Conservation (phyloP, 1,140 invertebrate species). For the Eupeodes corollae region DNA sequence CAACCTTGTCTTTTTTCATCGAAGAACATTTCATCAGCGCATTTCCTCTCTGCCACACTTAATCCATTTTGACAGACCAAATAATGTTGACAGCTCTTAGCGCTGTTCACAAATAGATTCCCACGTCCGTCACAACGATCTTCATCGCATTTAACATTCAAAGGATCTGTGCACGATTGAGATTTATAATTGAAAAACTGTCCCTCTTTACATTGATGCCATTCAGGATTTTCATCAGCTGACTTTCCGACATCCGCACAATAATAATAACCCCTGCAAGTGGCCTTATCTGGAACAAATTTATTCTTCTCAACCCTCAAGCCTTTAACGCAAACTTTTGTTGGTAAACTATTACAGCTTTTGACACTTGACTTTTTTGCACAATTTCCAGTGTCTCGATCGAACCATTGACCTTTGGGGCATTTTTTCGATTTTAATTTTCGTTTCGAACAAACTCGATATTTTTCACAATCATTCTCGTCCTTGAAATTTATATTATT, state of each 20-base stretch:
- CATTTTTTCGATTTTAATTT: not conserved
- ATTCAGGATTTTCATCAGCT: conserved; percentile 15
- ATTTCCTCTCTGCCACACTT: conserved; percentile 9
- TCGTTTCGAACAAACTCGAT: conserved; percentile 22
- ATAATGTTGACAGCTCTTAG: conserved; percentile 24
- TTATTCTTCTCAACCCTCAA: no score
- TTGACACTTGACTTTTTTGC: no score
- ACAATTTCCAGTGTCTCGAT: no score
- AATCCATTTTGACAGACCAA: conserved; percentile 16
- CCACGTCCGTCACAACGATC: conserved; percentile 32
- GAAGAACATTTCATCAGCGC: conserved; percentile 23
- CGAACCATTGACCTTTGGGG: no score
- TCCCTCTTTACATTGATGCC: conserved; percentile 21
- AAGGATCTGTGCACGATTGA: conserved; percentile 12
- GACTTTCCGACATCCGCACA: conserved; percentile 13
- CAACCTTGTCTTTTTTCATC: conserved; percentile 19
- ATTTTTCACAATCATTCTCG: conserved; percentile 16
- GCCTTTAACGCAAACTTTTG: no score
- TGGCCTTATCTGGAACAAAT: conserved; percentile 3
- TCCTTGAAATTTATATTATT: conserved; percentile 27
- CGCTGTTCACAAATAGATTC: conserved; percentile 19
- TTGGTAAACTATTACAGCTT: no score
- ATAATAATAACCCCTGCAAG: conserved; percentile 28
- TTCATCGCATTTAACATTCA: conserved; percentile 16
- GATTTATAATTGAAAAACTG: conserved; percentile 14